Percentiles rank a stretch among this genome's conserved stretches.
Evolutionary conservation across 1,140 invertebrate genomes (phyloP).

Genomic region (Drosophila novamexicana): DNA sequence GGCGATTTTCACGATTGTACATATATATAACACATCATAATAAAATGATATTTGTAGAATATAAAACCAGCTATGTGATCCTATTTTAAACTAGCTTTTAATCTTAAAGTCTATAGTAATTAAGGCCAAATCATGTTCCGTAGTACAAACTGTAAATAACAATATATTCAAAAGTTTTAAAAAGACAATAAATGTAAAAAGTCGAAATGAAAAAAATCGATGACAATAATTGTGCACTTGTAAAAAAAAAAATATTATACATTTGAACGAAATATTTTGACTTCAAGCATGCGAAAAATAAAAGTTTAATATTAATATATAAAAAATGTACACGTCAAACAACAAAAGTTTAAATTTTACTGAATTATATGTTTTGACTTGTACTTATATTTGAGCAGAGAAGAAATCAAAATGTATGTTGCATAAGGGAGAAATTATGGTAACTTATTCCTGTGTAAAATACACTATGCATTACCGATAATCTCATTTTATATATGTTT

Average conservation of each 20-base stretch:
- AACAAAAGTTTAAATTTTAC: background rate
- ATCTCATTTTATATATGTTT: slow-evolving; percentile 73
- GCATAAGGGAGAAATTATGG: background rate
- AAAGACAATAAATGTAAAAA: slow-evolving; percentile 62
- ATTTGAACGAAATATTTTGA: background rate
- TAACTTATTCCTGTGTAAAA: slow-evolving; percentile 28
- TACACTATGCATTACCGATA: slow-evolving; percentile 39
- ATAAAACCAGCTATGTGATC: slow-evolving; percentile 63
- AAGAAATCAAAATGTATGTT: background rate
- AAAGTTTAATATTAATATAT: background rate
- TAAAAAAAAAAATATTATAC: background rate
- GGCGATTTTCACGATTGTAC: slow-evolving; percentile 14
- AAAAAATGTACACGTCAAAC: background rate
- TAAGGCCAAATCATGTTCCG: slow-evolving; percentile 21
- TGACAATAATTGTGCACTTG: slow-evolving; percentile 20
- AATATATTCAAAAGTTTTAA: slow-evolving; percentile 14
- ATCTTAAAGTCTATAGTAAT: slow-evolving; percentile 11
- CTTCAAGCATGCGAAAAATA: background rate
- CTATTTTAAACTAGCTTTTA: slow-evolving; percentile 63
- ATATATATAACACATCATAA: slow-evolving; percentile 13
- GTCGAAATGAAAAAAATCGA: background rate
- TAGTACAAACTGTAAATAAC: slow-evolving; percentile 50
- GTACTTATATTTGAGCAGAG: background rate
- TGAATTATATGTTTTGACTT: background rate
- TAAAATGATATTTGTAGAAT: slow-evolving; percentile 28